A percentile compares a stretch with the other conserved stretches of the same genome.
Conservation (phyloP, 2,888 invertebrate species). For the Chrysolina americana region DNA sequence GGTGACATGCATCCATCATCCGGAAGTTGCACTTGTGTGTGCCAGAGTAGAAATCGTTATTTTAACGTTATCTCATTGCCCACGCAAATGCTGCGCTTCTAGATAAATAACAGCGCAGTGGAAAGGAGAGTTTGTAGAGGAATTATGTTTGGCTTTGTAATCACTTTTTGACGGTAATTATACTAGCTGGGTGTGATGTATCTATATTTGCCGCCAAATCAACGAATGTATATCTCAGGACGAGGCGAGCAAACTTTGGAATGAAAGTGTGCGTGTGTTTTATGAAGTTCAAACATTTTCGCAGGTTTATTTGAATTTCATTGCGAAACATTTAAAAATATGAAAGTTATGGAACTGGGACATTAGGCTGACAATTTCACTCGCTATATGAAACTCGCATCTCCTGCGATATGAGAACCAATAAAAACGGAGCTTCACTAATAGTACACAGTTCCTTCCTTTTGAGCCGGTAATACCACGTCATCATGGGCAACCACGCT, state of each 20-base stretch:
- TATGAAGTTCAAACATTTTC: background rate
- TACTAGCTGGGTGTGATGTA: slow-evolving; percentile 16
- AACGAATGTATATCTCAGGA: background rate
- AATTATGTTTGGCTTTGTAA: slow-evolving; percentile 27
- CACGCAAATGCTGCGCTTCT: slow-evolving; percentile 45
- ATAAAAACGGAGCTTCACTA: too few relatives aligned
- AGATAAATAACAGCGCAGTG: slow-evolving; percentile 41
- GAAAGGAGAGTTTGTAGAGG: slow-evolving; percentile 10
- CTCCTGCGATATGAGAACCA: too few relatives aligned
- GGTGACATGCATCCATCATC: slow-evolving; percentile 51
- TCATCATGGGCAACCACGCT: too few relatives aligned
- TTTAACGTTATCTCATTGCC: slow-evolving; percentile 55
- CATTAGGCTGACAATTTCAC: too few relatives aligned
- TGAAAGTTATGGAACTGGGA: too few relatives aligned
- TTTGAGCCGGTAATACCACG: too few relatives aligned
- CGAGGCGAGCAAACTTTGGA: background rate
- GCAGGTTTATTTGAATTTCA: too few relatives aligned
- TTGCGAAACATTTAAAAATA: too few relatives aligned
- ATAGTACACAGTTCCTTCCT: too few relatives aligned
- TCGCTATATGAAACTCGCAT: too few relatives aligned
- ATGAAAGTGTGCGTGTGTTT: background rate
- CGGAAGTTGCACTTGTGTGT: slow-evolving; percentile 52
- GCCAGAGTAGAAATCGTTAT: slow-evolving; percentile 53
- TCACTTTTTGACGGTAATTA: slow-evolving; percentile 27
- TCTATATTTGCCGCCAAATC: background rate